Evolutionary conservation across 2,888 invertebrate genomes (phyloP).

Genomic region (Molanna angustata): DNA sequence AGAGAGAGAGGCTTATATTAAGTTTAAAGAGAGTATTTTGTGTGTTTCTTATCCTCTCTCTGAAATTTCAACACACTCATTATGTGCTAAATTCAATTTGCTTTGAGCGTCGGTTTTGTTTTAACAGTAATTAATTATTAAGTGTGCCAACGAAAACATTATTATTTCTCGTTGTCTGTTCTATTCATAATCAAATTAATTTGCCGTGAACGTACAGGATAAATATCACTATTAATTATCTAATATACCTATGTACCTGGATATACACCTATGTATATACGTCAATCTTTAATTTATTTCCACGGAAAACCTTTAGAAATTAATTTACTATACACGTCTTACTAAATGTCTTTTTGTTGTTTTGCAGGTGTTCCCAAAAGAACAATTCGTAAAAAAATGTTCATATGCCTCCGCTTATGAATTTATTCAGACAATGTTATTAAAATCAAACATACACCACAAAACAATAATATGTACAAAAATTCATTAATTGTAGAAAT

Average conservation of each 20-base stretch:
- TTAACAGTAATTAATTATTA: constrained; percentile 13
- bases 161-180: constrained; percentile 1
- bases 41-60: constrained; percentile 15
- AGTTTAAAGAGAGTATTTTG: constrained; percentile 17
- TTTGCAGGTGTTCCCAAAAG: too few species aligned
- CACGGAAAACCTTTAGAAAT: too few species aligned
- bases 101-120: constrained; percentile 10
- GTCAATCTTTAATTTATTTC: too few species aligned
- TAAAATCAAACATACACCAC: too few species aligned
- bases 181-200: constrained; percentile 8
- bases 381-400: too few species aligned
- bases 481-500: too few species aligned
- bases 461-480: too few species aligned
- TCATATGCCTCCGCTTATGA: too few species aligned
- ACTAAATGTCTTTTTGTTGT: too few species aligned
- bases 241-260: not conserved
- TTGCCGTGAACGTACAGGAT: not conserved
- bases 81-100: constrained; percentile 15
- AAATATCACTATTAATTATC: not conserved
- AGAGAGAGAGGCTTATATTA: constrained; percentile 20
- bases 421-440: too few species aligned
- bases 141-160: not conserved
- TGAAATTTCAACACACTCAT: constrained; percentile 16
- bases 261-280: too few species aligned
- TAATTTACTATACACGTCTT: too few species aligned